These are phyloP conservation scores for Asobara japonica DNA, from an alignment of 1,140 invertebrate species.

Conservation along the genomic window DNA sequence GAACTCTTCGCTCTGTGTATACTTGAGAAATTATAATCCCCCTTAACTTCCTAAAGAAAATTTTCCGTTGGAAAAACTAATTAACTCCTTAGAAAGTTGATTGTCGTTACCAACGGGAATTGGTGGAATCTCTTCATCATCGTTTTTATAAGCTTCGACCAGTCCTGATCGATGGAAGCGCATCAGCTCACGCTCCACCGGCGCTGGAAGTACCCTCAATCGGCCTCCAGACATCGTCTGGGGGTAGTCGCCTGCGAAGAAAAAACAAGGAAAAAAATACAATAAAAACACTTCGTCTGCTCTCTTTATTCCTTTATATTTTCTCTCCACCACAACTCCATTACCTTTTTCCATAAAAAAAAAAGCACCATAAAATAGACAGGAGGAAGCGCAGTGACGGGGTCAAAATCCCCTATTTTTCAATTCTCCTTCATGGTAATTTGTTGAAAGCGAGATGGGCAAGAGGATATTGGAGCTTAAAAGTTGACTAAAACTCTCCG, in stretches of 20 bases:
- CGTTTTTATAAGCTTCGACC: not conserved
- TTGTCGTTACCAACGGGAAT: not conserved
- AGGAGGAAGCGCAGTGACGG: not conserved
- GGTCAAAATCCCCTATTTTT: not conserved
- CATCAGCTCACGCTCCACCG: not conserved
- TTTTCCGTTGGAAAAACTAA: not conserved
- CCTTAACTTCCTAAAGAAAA: not conserved
- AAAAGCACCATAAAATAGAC: not conserved
- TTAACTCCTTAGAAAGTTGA: not conserved
- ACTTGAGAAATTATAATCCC: not conserved
- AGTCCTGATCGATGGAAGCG: slow-evolving; percentile 3
- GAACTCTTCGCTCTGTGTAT: not conserved
- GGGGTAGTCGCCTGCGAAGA: not conserved
- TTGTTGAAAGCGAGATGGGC: not conserved
- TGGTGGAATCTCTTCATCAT: not conserved
- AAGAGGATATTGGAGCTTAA: not conserved
- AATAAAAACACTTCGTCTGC: not conserved
- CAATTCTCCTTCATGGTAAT: not conserved
- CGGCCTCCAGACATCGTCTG: slow-evolving; percentile 15
- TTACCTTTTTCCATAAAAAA: not conserved
- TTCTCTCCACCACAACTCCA: not conserved
- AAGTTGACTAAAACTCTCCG: slow-evolving; percentile 1
- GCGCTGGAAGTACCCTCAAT: slow-evolving; percentile 5
- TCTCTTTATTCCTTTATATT: not conserved
- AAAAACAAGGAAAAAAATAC: not conserved